These are phyloP conservation scores for Theropithecus gelada DNA, from an alignment of 2,113 vertebrate species.

Conservation along the genomic window DNA sequence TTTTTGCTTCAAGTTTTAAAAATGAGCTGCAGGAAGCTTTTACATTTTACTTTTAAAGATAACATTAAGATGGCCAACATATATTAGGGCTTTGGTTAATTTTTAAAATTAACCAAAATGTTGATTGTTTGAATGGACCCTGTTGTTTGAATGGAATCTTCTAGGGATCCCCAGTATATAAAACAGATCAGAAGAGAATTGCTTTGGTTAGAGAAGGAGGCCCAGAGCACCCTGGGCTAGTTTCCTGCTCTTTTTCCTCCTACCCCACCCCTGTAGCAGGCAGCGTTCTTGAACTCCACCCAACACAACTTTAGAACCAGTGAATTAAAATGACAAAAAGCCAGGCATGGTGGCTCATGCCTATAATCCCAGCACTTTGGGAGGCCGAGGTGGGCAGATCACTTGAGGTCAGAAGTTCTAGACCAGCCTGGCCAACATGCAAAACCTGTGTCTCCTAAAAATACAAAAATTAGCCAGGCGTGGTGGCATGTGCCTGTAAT, in stretches of 20 bases:
- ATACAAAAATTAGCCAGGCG: too few species aligned
- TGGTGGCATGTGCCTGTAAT: too few species aligned
- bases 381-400: too few species aligned
- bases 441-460: too few species aligned
- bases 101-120: background rate
- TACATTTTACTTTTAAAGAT: slow-evolving; percentile 27
- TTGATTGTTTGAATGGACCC: background rate
- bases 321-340: background rate
- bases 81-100: background rate
- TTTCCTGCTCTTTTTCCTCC: background rate
- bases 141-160: slow-evolving; percentile 16
- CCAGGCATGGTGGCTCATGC: too few species aligned
- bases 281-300: background rate
- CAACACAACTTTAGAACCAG: background rate
- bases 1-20: slow-evolving; percentile 34
- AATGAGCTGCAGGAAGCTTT: background rate
- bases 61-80: background rate
- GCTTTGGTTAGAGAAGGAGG: background rate
- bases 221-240: background rate
- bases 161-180: background rate
- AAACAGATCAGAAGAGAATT: background rate
- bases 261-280: accelerated
- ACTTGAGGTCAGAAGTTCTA: too few species aligned
- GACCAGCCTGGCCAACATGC: too few species aligned
- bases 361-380: too few species aligned